Evolutionary conservation across 2,797 vertebrate species (phyloP).

Genomic region (Coracias cyanogaster): DNA sequence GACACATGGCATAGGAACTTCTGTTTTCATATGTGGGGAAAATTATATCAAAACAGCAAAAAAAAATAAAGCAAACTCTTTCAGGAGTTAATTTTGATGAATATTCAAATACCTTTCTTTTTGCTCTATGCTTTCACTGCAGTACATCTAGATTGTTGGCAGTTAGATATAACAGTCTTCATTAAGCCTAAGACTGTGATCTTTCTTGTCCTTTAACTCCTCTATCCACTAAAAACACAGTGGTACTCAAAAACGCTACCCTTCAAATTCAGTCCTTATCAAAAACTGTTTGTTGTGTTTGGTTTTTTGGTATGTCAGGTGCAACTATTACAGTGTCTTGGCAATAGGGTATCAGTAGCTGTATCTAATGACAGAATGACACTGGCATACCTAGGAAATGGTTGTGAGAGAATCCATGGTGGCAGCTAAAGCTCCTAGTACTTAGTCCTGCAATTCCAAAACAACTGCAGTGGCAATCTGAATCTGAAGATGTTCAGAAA

Average conservation of each 20-base stretch:
- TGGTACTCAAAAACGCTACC: not conserved
- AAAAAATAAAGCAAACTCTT: not conserved
- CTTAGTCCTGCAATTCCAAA: not conserved
- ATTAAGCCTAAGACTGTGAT: not conserved
- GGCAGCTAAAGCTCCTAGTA: not conserved
- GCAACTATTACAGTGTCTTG: not conserved
- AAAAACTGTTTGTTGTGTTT: not conserved
- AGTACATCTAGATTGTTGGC: not conserved
- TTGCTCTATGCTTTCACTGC: not conserved
- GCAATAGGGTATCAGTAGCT: not conserved
- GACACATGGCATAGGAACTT: not conserved
- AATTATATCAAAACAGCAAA: not conserved
- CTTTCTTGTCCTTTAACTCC: not conserved
- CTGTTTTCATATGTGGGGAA: not conserved
- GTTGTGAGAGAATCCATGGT: not conserved
- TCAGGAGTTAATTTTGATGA: not conserved
- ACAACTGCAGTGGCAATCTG: not conserved
- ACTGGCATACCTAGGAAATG: not conserved
- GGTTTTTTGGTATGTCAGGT: too few species aligned
- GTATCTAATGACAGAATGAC: not conserved
- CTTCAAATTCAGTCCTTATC: not conserved
- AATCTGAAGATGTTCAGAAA: not conserved
- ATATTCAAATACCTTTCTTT: not conserved
- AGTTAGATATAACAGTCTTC: not conserved
- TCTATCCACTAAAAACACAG: not conserved